Percentiles rank a stretch among this genome's conserved stretches.
Evolutionary conservation across 2,113 vertebrate genomes (phyloP).

Genomic region (Taxidea taxus): DNA sequence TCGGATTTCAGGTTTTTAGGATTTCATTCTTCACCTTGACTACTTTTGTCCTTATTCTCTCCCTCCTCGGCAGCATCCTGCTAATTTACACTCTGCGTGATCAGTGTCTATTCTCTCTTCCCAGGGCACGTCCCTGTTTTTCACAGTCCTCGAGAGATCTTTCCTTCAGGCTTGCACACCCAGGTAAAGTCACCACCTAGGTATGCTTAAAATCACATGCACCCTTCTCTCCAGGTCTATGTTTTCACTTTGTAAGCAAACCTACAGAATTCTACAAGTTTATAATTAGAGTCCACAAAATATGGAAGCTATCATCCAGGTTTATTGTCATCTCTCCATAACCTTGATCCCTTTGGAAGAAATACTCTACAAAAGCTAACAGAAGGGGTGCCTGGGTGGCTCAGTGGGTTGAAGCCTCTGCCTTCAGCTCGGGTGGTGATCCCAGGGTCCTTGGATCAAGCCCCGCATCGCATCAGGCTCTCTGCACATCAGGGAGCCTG

Average conservation of each 20-base stretch:
- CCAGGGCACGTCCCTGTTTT: neutral
- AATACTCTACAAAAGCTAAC: constrained; percentile 12
- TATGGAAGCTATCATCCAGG: neutral
- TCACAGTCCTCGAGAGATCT: neutral
- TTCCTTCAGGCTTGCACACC: neutral
- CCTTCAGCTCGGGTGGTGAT: too few species aligned
- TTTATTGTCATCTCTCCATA: neutral
- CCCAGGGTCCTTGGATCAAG: too few species aligned
- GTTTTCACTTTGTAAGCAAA: constrained; percentile 16
- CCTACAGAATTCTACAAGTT: neutral
- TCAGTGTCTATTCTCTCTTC: neutral
- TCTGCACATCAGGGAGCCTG: too few species aligned
- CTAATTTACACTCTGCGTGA: neutral
- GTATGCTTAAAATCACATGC: neutral
- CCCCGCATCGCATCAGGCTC: too few species aligned
- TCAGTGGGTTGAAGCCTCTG: too few species aligned
- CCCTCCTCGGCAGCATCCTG: neutral
- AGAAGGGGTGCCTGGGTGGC: neutral
- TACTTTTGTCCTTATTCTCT: neutral
- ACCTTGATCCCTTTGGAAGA: constrained; percentile 27
- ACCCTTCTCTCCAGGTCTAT: neutral
- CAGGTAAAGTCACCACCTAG: neutral
- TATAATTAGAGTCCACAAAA: constrained; percentile 26
- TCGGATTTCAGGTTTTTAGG: neutral
- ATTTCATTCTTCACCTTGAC: neutral